These are phyloP conservation scores for Flexamia atlantica DNA, from an alignment of 2,888 invertebrate species.

Conservation along the genomic window DNA sequence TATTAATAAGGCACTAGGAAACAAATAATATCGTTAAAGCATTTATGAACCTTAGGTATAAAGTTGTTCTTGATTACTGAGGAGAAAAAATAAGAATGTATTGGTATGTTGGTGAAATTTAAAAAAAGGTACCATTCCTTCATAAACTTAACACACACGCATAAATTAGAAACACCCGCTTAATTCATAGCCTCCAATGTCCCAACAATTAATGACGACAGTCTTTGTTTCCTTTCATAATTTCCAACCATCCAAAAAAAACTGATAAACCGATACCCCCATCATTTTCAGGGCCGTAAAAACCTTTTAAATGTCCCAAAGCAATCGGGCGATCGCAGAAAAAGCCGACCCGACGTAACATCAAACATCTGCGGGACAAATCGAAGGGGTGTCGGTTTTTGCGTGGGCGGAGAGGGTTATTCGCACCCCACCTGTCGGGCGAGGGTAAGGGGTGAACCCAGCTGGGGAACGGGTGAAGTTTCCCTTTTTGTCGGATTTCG, in stretches of 20 bases:
- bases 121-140: too few relatives aligned
- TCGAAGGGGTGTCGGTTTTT: conserved; percentile 35
- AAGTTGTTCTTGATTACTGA: too few relatives aligned
- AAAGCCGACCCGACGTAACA: background rate
- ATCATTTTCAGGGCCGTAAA: background rate
- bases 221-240: background rate
- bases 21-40: too few relatives aligned
- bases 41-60: too few relatives aligned
- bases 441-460: conserved; percentile 32
- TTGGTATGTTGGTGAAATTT: too few relatives aligned
- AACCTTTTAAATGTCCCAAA: conserved; percentile 13
- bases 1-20: too few relatives aligned
- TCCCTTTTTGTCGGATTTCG: conserved; percentile 51
- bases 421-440: conserved; percentile 46
- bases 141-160: too few relatives aligned
- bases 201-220: too few relatives aligned
- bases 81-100: too few relatives aligned
- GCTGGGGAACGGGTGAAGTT: conserved; percentile 54
- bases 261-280: background rate
- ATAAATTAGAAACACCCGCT: too few relatives aligned
- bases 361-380: conserved; percentile 25
- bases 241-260: background rate
- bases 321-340: conserved; percentile 1
- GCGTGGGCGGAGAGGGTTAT: conserved; percentile 12
- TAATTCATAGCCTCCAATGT: too few relatives aligned